Conservation (phyloP, 2,797 vertebrate genomes). For the Characodon lateralis region DNA sequence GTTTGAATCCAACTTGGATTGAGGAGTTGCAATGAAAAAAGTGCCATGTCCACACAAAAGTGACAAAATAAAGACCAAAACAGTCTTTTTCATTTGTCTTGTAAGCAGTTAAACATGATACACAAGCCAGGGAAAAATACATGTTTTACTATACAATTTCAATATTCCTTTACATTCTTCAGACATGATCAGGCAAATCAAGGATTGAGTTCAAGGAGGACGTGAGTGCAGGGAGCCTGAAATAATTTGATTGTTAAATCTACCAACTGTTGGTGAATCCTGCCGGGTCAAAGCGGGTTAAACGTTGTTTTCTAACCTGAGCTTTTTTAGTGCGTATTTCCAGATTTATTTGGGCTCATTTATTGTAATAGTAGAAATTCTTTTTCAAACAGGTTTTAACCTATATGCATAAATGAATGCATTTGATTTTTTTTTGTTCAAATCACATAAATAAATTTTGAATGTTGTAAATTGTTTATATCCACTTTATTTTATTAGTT, state of each 20-base stretch:
- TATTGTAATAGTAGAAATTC: too few relatives aligned
- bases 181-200: not conserved
- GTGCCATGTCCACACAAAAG: too few relatives aligned
- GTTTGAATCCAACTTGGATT: not conserved
- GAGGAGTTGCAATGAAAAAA: too few relatives aligned
- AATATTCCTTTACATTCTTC: not conserved
- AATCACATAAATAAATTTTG: not conserved
- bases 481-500: not conserved
- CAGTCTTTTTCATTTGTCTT: not conserved
- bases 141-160: not conserved
- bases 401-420: too few relatives aligned
- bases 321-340: not conserved
- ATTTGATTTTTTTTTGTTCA: too few relatives aligned
- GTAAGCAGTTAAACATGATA: not conserved
- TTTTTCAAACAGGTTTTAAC: too few relatives aligned
- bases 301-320: not conserved
- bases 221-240: not conserved
- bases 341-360: too few relatives aligned
- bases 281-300: not conserved
- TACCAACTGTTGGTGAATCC: not conserved
- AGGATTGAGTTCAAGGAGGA: not conserved
- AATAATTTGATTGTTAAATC: slow-evolving; percentile 3
- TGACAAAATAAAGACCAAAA: not conserved
- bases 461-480: not conserved
- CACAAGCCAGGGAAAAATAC: not conserved